Percentiles rank a stretch among this genome's conserved stretches.
phyloP scores from a whole-genome alignment of 2,888 invertebrate genomes.

The Diabrotica balteata region DNA sequence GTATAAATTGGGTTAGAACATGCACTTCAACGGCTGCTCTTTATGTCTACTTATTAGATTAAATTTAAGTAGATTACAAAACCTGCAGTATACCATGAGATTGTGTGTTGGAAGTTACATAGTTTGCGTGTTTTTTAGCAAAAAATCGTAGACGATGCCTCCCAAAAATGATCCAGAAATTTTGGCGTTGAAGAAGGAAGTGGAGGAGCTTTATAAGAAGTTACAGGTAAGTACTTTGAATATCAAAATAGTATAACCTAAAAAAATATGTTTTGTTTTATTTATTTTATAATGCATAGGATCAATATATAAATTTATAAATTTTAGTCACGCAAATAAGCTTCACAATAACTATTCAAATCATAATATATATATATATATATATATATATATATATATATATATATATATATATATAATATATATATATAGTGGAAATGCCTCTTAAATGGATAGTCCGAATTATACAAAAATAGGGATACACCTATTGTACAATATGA shows the following conservation, averaged over 20 bases:
- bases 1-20: conserved; percentile 43
- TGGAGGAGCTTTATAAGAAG: conserved; percentile 80
- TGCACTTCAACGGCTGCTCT: conserved; percentile 43
- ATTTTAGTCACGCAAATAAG: not conserved
- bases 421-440: no score
- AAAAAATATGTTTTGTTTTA: not conserved
- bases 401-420: no score
- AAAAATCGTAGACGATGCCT: conserved; percentile 65
- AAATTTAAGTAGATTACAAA: conserved; percentile 44
- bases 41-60: conserved; percentile 44
- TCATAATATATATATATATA: no score
- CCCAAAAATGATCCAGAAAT: conserved; percentile 86
- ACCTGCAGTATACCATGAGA: conserved; percentile 30
- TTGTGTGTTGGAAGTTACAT: conserved; percentile 10
- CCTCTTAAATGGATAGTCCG: no score
- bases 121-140: conserved; percentile 12
- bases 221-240: conserved; percentile 69
- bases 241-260: not conserved
- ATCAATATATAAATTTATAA: not conserved
- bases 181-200: conserved; percentile 78
- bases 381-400: no score
- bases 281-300: not conserved
- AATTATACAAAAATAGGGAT: no score
- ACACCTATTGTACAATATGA: no score
- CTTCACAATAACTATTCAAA: no score